Conservation (phyloP, 2,888 invertebrate species). For the Drosophila imparisetae region DNA sequence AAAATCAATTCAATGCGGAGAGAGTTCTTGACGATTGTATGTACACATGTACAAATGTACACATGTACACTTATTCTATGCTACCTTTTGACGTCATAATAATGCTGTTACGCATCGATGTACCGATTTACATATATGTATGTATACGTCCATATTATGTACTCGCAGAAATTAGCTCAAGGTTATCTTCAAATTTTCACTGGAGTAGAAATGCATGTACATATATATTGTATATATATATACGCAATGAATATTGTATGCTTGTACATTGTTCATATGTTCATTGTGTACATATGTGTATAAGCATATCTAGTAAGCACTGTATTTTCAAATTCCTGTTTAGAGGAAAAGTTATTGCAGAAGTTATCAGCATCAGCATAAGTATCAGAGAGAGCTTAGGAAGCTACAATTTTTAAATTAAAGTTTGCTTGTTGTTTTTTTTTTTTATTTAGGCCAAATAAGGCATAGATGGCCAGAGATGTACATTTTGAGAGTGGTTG, state of each 20-base stretch:
- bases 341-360: too few species aligned
- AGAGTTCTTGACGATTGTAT: constrained; percentile 4
- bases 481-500: constrained; percentile 11
- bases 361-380: too few species aligned
- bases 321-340: background rate
- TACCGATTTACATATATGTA: constrained; percentile 22
- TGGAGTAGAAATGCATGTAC: constrained; percentile 14
- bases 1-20: constrained; percentile 1
- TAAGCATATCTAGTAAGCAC: background rate
- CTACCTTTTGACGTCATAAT: constrained; percentile 65
- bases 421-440: background rate
- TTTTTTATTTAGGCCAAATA: constrained; percentile 1
- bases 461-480: background rate
- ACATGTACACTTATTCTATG: constrained; percentile 17
- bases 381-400: background rate
- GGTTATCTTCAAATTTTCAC: constrained; percentile 46
- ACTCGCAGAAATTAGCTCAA: constrained; percentile 64
- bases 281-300: background rate
- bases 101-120: constrained; percentile 31
- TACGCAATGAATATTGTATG: background rate
- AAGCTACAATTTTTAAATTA: background rate
- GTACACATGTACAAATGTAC: constrained; percentile 7
- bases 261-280: constrained; percentile 12
- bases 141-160: constrained; percentile 24
- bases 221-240: background rate